Evolutionary conservation across 2,797 vertebrate species (phyloP).

Genomic region (Champsocephalus gunnari): DNA sequence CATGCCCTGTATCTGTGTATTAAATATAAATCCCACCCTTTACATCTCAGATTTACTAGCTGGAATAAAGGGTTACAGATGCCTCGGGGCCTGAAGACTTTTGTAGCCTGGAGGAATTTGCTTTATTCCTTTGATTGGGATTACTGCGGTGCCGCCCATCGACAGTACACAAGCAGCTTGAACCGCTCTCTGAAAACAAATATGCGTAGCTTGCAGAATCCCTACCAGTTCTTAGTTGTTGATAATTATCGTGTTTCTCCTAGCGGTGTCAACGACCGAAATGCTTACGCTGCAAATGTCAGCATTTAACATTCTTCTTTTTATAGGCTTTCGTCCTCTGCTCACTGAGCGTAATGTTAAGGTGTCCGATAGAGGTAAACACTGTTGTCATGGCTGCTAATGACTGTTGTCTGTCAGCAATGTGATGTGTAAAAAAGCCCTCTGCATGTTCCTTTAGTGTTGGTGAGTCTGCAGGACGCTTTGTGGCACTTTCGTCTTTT

Average conservation of each 20-base stretch:
- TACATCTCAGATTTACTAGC: too few species aligned
- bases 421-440: slow-evolving; percentile 2
- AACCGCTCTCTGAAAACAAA: neutral
- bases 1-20: too few species aligned
- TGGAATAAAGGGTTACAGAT: too few species aligned
- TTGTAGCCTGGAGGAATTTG: neutral
- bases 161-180: neutral
- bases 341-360: slow-evolving; percentile 29
- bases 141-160: neutral
- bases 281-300: slow-evolving; percentile 24
- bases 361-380: slow-evolving; percentile 44
- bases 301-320: slow-evolving; percentile 3
- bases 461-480: slow-evolving; percentile 2
- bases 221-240: neutral
- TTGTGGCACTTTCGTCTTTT: neutral
- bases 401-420: slow-evolving; percentile 55
- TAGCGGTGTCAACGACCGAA: slow-evolving; percentile 9
- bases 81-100: too few species aligned
- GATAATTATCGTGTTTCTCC: neutral
- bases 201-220: neutral
- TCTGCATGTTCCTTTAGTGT: neutral
- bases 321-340: slow-evolving; percentile 26
- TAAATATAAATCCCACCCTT: too few species aligned
- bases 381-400: slow-evolving; percentile 47
- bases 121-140: neutral